Evolutionary conservation across 2,888 invertebrate species (phyloP).

Genomic region (Embidobia sp.): DNA sequence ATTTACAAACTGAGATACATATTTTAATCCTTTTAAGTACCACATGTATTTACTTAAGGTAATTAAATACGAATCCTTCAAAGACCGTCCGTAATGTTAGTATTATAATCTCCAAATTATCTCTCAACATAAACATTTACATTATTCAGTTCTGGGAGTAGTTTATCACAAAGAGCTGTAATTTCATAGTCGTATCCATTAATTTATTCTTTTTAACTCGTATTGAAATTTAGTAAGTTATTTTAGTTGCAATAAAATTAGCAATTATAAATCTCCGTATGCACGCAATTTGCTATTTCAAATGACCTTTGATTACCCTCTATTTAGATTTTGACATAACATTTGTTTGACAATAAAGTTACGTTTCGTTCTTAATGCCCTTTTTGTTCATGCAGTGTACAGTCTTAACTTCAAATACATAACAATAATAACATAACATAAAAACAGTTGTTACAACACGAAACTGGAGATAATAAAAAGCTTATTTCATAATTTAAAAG

Average conservation of each 20-base stretch:
- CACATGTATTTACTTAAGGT: not conserved
- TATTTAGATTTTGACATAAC: too few species aligned
- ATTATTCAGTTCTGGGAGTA: constrained; percentile 9
- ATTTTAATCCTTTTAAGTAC: constrained; percentile 7
- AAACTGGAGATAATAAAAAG: too few species aligned
- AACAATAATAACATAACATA: too few species aligned
- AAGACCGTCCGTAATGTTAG: not conserved
- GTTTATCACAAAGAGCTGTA: constrained; percentile 8
- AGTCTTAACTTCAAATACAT: too few species aligned
- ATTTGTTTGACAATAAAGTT: too few species aligned
- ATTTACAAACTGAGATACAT: not conserved
- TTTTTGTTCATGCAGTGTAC: too few species aligned
- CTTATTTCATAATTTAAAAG: too few species aligned
- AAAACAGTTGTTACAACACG: too few species aligned
- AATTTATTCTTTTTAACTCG: not conserved
- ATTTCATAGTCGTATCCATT: not conserved
- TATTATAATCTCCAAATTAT: constrained; percentile 10
- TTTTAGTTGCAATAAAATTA: too few species aligned
- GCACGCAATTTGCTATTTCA: not conserved
- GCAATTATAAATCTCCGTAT: too few species aligned
- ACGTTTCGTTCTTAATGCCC: too few species aligned
- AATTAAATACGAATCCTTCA: constrained; percentile 17
- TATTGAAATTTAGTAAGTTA: constrained; percentile 3
- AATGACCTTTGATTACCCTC: too few species aligned
- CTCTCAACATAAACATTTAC: constrained; percentile 4